Base-by-base conservation (phyloP, 2,888 invertebrate species). In the Loripinus fragilis region DNA sequence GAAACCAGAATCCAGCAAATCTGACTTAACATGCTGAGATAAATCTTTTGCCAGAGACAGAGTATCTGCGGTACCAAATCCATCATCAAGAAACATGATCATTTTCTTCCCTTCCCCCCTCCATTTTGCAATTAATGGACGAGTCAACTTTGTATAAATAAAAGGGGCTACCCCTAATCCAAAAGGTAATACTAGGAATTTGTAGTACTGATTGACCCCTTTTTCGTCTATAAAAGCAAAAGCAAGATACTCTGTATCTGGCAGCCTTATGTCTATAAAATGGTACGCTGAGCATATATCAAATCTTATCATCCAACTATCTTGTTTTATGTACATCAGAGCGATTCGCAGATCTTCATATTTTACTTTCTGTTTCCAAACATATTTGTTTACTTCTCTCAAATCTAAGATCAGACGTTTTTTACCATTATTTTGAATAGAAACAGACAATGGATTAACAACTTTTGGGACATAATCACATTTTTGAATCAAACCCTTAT, bases 71-170 rank as follows among this genome's bases (percentile, higher is more conserved):
- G 71, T 55, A 23, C 75, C 81, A 66, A 83, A 74, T n/a, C 79
- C 82, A 48, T 84, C 80, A 50, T 82, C 85, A n/a, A 76, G 41
- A 45, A 75, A 78, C 74, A 78, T 76, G 38, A 76, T 66, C 20
- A 76, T 52, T 64, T 71, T n/a, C 25, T 74, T 71, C 17, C 76
- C 80, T 50, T 78, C 80, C 52, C 76, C 70, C 42, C 5, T 5
- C 38, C 38, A 38, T 50, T 78, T 82, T 17, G 74, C 60, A 15
- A 80, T 50, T 45, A 76, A 70, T 7, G 69, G 65, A 10, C 78
- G 38, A 23, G 74, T 78, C 17, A 82, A 10, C 67, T 85, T 80
- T 15, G 82, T 78, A 55, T 28, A 74, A n/a, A 68, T 17, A 52
- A 20, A 68, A 55, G 65, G 50, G 2, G 76, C 72, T 25, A 52